Conservation (phyloP, 2,888 invertebrate species). For the Gymnocheta viridis region DNA sequence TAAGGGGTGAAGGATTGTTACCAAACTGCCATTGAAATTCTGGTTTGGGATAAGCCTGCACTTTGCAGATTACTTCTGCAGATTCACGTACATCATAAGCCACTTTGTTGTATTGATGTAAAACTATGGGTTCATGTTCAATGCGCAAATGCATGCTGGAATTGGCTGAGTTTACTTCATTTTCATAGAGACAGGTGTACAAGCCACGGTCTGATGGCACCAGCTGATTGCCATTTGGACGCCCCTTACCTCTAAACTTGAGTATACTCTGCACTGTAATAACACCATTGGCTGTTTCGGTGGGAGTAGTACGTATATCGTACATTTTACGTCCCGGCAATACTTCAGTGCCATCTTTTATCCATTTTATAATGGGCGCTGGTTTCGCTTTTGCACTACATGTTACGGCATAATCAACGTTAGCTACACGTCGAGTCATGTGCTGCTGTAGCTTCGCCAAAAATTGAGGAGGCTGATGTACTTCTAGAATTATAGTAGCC, state of each 20-base stretch:
- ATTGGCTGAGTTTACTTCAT: slow-evolving; percentile 93
- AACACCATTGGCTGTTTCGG: slow-evolving; percentile 87
- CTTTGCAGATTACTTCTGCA: slow-evolving; percentile 92
- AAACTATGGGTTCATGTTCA: slow-evolving; percentile 94
- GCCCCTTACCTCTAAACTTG: slow-evolving; percentile 89
- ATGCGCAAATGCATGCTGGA: slow-evolving; percentile 95
- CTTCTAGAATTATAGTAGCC: slow-evolving; percentile 91
- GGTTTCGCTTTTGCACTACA: slow-evolving; percentile 96
- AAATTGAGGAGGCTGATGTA: slow-evolving; percentile 94
- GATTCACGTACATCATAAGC: slow-evolving; percentile 92
- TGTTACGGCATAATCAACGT: slow-evolving; percentile 89
- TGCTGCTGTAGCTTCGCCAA: slow-evolving; percentile 91
- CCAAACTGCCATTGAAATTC: slow-evolving; percentile 96
- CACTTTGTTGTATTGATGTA: slow-evolving; percentile 93
- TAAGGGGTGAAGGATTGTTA: slow-evolving; percentile 87
- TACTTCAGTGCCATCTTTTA: slow-evolving; percentile 92
- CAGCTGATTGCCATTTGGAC: slow-evolving; percentile 89
- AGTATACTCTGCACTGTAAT: slow-evolving; percentile 91
- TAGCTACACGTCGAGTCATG: slow-evolving; percentile 90
- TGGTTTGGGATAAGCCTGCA: slow-evolving; percentile 95
- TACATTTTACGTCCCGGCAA: slow-evolving; percentile 89
- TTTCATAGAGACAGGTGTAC: slow-evolving; percentile 93
- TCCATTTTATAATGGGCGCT: slow-evolving; percentile 91
- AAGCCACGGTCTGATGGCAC: slow-evolving; percentile 92
- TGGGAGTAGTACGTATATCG: slow-evolving; percentile 90